Percentiles rank a stretch among this genome's conserved stretches.
phyloP scores from a whole-genome alignment of 2,113 vertebrate species.

The Oxyura jamaicensis region DNA sequence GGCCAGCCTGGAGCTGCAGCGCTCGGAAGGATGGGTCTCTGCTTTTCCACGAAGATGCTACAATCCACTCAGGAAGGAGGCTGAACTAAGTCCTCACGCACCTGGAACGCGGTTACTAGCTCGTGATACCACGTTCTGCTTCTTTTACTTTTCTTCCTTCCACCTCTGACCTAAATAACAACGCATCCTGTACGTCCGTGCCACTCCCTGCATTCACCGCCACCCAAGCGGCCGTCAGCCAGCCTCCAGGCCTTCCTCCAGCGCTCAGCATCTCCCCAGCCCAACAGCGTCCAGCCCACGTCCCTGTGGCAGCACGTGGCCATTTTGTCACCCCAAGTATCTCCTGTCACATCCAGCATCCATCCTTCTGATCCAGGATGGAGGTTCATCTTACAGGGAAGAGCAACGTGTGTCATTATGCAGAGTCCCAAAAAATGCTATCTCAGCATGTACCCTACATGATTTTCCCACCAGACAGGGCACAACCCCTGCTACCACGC shows the following conservation, averaged over 20 bases:
- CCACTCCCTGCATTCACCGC: constrained; percentile 18
- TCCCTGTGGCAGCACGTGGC: not conserved
- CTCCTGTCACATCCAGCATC: not conserved
- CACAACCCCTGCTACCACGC: rapidly evolving
- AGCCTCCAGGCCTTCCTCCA: not conserved
- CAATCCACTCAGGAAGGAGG: not conserved
- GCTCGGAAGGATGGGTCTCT: not conserved
- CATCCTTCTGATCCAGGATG: not conserved
- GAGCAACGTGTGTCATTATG: not conserved
- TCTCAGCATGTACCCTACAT: not conserved
- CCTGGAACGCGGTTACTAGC: not conserved
- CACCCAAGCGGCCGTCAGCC: not conserved
- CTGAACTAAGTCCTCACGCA: not conserved
- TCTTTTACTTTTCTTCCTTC: not conserved
- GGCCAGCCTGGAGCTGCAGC: not conserved
- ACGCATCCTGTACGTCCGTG: not conserved
- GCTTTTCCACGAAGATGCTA: not conserved
- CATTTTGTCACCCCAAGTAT: not conserved
- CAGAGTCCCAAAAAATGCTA: not conserved
- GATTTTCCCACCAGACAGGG: not conserved
- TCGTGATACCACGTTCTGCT: not conserved
- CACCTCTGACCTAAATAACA: constrained; percentile 32
- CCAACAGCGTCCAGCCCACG: not conserved
- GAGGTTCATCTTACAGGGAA: not conserved
- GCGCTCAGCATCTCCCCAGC: not conserved